Evolutionary conservation across 2,797 vertebrate genomes (phyloP).

Genomic region (Brachyalestes nurse): DNA sequence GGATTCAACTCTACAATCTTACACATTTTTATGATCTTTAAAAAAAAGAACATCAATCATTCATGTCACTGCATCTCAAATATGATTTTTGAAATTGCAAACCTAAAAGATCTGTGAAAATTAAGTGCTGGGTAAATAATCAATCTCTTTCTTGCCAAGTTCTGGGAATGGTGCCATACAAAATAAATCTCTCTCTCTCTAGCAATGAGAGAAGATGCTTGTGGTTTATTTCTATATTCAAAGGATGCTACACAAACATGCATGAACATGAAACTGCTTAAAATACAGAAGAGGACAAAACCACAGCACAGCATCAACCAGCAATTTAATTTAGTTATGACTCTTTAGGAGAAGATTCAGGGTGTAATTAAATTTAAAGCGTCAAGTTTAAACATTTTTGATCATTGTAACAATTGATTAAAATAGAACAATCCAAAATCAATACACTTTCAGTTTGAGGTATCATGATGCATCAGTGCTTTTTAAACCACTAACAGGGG

Average conservation of each 20-base stretch:
- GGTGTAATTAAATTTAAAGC: not conserved
- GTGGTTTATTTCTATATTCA: slow-evolving; percentile 4
- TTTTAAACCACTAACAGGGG: too few species aligned
- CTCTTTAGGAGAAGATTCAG: not conserved
- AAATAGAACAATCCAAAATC: too few species aligned
- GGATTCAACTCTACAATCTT: not conserved
- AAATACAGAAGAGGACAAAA: slow-evolving; percentile 23
- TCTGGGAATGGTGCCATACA: not conserved
- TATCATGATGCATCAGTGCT: too few species aligned
- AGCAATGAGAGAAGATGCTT: not conserved
- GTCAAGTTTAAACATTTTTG: not conserved
- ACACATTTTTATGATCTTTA: not conserved
- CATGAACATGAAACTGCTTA: slow-evolving; percentile 33
- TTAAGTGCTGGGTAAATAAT: not conserved
- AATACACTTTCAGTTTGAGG: too few species aligned
- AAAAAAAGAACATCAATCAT: not conserved
- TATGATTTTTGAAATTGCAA: not conserved
- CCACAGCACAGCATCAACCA: not conserved
- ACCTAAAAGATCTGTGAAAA: not conserved
- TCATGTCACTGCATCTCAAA: slow-evolving; percentile 5
- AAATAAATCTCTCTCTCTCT: slow-evolving; percentile 8
- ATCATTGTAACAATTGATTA: too few species aligned
- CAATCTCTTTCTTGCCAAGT: not conserved
- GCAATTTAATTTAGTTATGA: not conserved
- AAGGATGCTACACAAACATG: not conserved